Evolutionary conservation across 2,113 vertebrate species (phyloP), one percentile per base, ranked within the genome.

Genomic region (Apodemus speciosus): DNA sequence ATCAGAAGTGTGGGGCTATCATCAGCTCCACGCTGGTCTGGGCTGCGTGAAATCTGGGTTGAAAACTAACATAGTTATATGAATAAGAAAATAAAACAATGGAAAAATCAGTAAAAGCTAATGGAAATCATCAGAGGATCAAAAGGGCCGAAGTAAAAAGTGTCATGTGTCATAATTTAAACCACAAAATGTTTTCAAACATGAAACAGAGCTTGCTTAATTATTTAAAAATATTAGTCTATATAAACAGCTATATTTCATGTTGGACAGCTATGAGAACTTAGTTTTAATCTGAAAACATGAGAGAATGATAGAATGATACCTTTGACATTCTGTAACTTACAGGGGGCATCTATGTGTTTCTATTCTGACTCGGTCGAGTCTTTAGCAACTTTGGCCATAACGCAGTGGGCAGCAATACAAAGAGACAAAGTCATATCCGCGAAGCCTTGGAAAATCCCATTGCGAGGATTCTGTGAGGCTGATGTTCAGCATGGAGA

Each of bases 341-440:
- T 81, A 71, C 43, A 85, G 15, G 27, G 7, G 53, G 4, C 14
- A 4, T 79, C 43, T 79, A 27, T 6, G 32, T 69, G 72, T 77
- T 69, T 77, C 56, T 77, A 86, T 94, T 58, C 51, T 94, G 46
- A 89, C 43, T 95, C 87, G 92, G 92, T 77, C 88, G 92, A 94
- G 56, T 30, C 43, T 75, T 92, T 92, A 94, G 71, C 40, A 88
- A 93, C 38, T 93, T 90, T 73, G 87, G 32, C 40, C 85, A 71
- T 79, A 66, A 23, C 88, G 80, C 3, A 43, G 8, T 64, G 66
- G 95, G 84, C 56, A 79, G n/a, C 69, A 38, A 84, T 32, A 87
- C 60, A 69, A 93, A 38, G 84, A 86, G 93, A 92, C 49, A 92
- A 85, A 97, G 43, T 85, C 81, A 90, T 88, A 90, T 80, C 92